These are phyloP conservation scores for Chromis chromis DNA, from an alignment of 2,797 vertebrate species.

Conservation along the genomic window DNA sequence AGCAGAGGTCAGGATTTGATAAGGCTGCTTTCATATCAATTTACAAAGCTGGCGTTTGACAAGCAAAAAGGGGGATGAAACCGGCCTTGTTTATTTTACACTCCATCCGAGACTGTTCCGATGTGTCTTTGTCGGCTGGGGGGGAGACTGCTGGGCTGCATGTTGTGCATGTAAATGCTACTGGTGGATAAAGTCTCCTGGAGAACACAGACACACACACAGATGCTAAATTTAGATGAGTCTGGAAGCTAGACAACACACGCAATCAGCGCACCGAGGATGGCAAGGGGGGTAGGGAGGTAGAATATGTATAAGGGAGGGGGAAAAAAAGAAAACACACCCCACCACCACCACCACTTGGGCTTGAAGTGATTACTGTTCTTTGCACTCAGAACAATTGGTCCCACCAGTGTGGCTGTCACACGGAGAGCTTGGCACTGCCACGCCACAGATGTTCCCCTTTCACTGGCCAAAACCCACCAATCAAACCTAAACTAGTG, in stretches of 20 bases:
- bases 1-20: conserved; percentile 83
- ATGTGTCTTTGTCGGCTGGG: conserved; percentile 41
- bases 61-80: conserved; percentile 69
- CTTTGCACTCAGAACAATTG: conserved; percentile 81
- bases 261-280: conserved; percentile 72
- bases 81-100: conserved; percentile 74
- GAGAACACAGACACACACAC: conserved; percentile 50
- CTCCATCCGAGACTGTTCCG: conserved; percentile 52
- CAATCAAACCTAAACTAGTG: conserved; percentile 79
- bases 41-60: conserved; percentile 75
- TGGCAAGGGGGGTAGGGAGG: conserved; percentile 41
- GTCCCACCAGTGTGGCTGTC: conserved; percentile 79
- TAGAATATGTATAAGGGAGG: conserved; percentile 40
- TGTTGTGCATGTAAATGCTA: conserved; percentile 51
- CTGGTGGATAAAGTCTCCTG: conserved; percentile 60
- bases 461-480: conserved; percentile 78
- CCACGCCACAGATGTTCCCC: conserved; percentile 81
- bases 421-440: conserved; percentile 79
- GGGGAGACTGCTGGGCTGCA: conserved; percentile 11
- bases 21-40: conserved; percentile 75
- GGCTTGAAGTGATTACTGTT: conserved; percentile 83
- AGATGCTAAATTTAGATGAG: conserved; percentile 81
- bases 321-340: conserved; percentile 18
- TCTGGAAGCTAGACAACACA: conserved; percentile 75
- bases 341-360: conserved; percentile 63